Evolutionary conservation across 2,888 invertebrate species (phyloP), one percentile per base, ranked within the genome.

Genomic region (Caprella mutica): DNA sequence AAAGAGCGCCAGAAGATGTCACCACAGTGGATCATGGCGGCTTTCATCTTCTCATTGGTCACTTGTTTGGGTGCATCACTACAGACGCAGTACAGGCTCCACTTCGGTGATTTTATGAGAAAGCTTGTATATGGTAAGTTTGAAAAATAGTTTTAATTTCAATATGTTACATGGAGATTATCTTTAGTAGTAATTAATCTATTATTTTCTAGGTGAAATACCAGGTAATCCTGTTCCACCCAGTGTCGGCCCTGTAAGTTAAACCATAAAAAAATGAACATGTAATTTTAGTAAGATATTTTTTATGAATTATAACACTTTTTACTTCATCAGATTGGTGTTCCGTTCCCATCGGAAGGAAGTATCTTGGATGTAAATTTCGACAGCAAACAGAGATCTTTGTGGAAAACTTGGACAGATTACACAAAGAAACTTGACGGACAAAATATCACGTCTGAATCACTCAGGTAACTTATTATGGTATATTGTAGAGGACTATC

Each of bases 51-150:
- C 69, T 78, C 84, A 1, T 73, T 86, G 46, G 78, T 84, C 3
- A 93, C 93, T 93, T 88, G 90, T 1, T 73, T 91, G 23, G 92
- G 83, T 1, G 90, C 89, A 1, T 81, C 85, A 56, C 73, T 91
- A 30, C 83, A 90, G 70, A 74, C 76, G 0, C 78, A 81, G 44
- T 86, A 90, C 0, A 78, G 87, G 17, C 77, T 77, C 42, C 84
- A 81, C 71, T 78, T 92, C 66, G 90, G 90, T 74, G 78, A 77
- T 65, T 88, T 82, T 76, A 78, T 88, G 52, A 78, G 88, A 40
- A 72, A 71, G 2, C 61, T 75, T 2, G 61, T 72, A 4, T 55
- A 64, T 29, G 73, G 74, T 35, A 71, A 71, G 66, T 24, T 5
- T 14, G n/a, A n/a, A n/a, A n/a, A n/a, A n/a, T n/a, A n/a, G n/a